Conservation (phyloP, 1,140 invertebrate genomes). For the Danaus melanippus region DNA sequence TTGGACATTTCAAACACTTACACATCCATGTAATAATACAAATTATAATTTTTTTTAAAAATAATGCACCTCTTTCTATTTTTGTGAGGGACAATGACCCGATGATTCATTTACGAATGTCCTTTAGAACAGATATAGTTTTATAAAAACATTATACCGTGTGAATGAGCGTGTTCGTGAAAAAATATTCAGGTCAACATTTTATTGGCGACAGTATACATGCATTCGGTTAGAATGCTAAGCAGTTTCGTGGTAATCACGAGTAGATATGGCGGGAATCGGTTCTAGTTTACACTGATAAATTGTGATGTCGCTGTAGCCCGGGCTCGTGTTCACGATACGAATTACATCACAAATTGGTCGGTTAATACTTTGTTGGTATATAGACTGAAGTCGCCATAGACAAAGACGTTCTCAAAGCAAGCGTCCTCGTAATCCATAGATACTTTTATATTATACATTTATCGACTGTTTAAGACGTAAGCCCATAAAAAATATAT, state of each 20-base stretch:
- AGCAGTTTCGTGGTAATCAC: slow-evolving; percentile 62
- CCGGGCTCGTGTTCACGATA: slow-evolving; percentile 2
- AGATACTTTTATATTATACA: no score
- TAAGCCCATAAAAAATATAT: no score
- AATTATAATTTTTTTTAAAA: no score
- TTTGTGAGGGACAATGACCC: no score
- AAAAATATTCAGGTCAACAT: slow-evolving; percentile 58
- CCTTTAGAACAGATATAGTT: no score
- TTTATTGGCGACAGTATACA: slow-evolving; percentile 57
- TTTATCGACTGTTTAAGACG: no score
- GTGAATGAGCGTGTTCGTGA: slow-evolving; percentile 52
- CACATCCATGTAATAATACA: no score
- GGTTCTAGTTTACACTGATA: slow-evolving; percentile 29
- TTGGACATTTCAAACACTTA: no score
- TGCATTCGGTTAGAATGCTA: slow-evolving; percentile 63
- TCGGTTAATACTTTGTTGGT: slow-evolving; percentile 41
- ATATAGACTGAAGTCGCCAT: slow-evolving; percentile 34
- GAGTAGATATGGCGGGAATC: slow-evolving; percentile 40
- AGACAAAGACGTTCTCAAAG: slow-evolving; percentile 55
- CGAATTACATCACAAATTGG: slow-evolving; percentile 23
- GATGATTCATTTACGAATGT: no score
- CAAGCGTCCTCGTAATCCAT: slow-evolving; percentile 29
- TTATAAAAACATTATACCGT: slow-evolving; percentile 24
- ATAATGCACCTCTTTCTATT: no score
- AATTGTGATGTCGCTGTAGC: slow-evolving; percentile 20